Evolutionary conservation across 2,888 invertebrate genomes (phyloP), one percentile per base, ranked within the genome.

Genomic region (Neocrepidodera transversa): DNA sequence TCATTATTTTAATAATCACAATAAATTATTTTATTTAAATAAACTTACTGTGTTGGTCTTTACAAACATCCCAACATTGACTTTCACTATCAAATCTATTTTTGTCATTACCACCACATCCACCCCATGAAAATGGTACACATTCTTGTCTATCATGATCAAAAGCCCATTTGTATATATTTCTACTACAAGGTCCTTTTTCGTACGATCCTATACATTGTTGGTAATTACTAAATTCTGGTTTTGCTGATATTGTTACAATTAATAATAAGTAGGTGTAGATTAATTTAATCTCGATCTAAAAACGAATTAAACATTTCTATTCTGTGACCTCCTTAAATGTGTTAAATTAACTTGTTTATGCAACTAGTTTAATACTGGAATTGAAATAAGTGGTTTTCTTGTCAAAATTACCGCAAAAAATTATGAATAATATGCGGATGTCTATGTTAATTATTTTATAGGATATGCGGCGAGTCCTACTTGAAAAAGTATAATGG

Each of bases 101-200:
- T 65, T 85, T 84, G 11, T 82, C 80, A 73, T 88, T 89, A 13
- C 88, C 88, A 38, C 84, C 83, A 70, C 89, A 89, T 49, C 89
- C 89, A 47, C 88, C 87, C 83, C 87, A 89, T 13, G 85, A 81
- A 71, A 88, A 89, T 64, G 83, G 84, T 58, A 80, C 80, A 75
- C 89, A 89, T 38, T 82, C 81, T 62, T 83, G 83, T 58, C 80
- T 80, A 7, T 84, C 81, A 17, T 82, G 80, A 71, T 86, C 85
- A 76, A 83, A 87, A 14, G 85, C 85, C 88, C 88, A 89, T 78
- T 88, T 88, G 75, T 86, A 85, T 32, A 86, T 81, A 71, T 84
- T 86, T 67, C 85, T 83, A 70, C 84, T 86, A 76, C 71, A 7
- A 83, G 85, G 71, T 7, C 74, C 74, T 57, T 68, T 68, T 45